A percentile compares a stretch with the other conserved stretches of the same genome.
These are phyloP conservation scores for Cyphomyrus plagiostoma DNA, from an alignment of 2,113 vertebrate genomes.

Conservation along the genomic window DNA sequence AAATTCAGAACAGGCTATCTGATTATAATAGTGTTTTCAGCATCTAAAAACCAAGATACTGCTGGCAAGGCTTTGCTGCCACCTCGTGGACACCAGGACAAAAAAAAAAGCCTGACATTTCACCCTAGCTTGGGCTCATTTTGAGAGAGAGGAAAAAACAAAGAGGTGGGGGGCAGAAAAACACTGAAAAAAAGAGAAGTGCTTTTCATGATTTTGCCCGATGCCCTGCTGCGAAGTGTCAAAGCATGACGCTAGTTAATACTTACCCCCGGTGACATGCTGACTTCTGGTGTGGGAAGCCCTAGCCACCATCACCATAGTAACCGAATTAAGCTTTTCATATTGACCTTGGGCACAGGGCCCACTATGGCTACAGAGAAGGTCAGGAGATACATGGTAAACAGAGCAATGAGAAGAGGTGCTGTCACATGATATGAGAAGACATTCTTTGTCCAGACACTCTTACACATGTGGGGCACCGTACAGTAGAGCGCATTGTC, in stretches of 20 bases:
- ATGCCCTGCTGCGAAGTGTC: not conserved
- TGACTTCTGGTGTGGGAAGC: not conserved
- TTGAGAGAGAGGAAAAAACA: not conserved
- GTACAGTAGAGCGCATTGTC: too few species aligned
- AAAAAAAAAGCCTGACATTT: not conserved
- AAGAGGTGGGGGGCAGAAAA: slow-evolving; percentile 7
- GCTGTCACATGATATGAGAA: not conserved
- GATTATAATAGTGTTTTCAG: not conserved
- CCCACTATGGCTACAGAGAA: not conserved
- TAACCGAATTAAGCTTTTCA: not conserved
- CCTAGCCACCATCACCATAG: not conserved
- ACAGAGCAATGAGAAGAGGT: not conserved
- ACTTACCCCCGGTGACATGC: not conserved
- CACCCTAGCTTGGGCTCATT: not conserved
- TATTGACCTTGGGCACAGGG: not conserved
- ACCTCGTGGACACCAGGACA: slow-evolving; percentile 44
- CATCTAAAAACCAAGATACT: not conserved
- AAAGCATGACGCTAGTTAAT: not conserved
- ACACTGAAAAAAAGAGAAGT: not conserved
- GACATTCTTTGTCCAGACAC: not conserved
- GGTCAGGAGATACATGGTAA: not conserved
- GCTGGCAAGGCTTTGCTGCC: slow-evolving; percentile 43
- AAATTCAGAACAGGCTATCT: not conserved
- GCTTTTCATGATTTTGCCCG: not conserved
- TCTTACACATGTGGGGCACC: not conserved